Percentiles rank a stretch among this genome's conserved stretches.
Conservation (phyloP, 2,797 vertebrate genomes). For the Eulemur rubriventer region DNA sequence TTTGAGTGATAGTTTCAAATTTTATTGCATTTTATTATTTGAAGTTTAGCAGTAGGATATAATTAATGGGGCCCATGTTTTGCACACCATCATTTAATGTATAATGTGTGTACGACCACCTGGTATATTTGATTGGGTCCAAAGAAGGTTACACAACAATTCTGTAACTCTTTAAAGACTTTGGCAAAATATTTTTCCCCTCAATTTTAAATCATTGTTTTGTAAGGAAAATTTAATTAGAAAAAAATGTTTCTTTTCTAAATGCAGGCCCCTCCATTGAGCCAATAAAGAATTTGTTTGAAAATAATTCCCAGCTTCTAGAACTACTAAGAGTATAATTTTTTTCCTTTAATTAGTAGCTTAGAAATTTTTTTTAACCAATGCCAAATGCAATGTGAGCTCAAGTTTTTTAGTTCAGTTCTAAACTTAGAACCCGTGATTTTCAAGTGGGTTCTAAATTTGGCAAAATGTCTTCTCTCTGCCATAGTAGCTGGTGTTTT, state of each 20-base stretch:
- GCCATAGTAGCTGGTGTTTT: conserved; percentile 54
- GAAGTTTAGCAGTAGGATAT: not conserved
- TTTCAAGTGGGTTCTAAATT: conserved; percentile 80
- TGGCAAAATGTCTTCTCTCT: conserved; percentile 69
- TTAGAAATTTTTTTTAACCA: conserved; percentile 57
- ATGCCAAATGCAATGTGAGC: conserved; percentile 74
- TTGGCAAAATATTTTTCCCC: not conserved
- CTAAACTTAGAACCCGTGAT: conserved; percentile 80
- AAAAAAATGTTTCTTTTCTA: conserved; percentile 49
- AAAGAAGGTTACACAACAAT: conserved; percentile 28
- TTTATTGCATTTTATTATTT: conserved; percentile 16
- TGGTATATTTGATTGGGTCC: not conserved
- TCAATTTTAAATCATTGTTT: conserved; percentile 70
- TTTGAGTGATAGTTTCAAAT: not conserved
- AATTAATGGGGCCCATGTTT: not conserved
- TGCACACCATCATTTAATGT: not conserved
- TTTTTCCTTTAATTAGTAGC: conserved; percentile 75
- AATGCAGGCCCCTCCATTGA: conserved; percentile 43
- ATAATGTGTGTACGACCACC: not conserved
- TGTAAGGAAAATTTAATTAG: conserved; percentile 66
- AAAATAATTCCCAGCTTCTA: conserved; percentile 73
- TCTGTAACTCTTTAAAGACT: conserved; percentile 21
- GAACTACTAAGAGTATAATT: conserved; percentile 61
- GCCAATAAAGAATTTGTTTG: conserved; percentile 74
- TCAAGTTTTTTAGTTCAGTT: conserved; percentile 76